Base-by-base conservation (phyloP, 1,140 invertebrate genomes). In the Drosophila suzukii region DNA sequence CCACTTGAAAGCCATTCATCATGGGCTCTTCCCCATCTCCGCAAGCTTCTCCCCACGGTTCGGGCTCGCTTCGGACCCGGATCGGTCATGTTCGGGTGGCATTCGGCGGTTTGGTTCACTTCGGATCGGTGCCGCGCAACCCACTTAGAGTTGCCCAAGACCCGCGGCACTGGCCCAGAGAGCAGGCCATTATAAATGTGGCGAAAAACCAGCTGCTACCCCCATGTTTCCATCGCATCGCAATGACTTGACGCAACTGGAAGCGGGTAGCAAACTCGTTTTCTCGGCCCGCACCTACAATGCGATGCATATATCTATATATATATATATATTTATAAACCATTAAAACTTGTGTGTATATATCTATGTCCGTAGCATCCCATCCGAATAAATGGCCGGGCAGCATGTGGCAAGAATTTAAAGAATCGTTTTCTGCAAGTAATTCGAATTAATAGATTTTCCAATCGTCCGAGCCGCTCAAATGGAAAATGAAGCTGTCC, bases 1-100 rank as follows among this genome's bases (percentile, higher is more conserved):
- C 83, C 78, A 91, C 88, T 83, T 91, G 83, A 89, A 78, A 84
- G 72, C 83, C 88, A 91, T 91, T 79, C 71, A 91, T 91, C 80
- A 88, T 81, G 50, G n/a, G 36, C 30, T 20, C 34, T 39, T 36
- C 24, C 11, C 36, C 51, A 67, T n/a, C 34, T 15, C 49, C 59
- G 32, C 44, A 2, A 39, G 44, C 43, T 50, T 41, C 71, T 43
- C n/a, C 39, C 32, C 41, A 17, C 15, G 36, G 13, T 50, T 74
- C 43, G 70, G 55, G 10, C 53, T 68, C 44, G 49, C 24, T 10
- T 75, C 59, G 73, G 60, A 12, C 41, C 49, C 20, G 27, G 39
- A 36, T 78, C 75, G 75, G 53, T 27, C 54, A 15, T 47, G 65
- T 41, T 75, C 77, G 63, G 49, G 2, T 43, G 8, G 43, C 15